phyloP scores from a whole-genome alignment of 1,140 invertebrate species.

The Nephotettix cincticeps region DNA sequence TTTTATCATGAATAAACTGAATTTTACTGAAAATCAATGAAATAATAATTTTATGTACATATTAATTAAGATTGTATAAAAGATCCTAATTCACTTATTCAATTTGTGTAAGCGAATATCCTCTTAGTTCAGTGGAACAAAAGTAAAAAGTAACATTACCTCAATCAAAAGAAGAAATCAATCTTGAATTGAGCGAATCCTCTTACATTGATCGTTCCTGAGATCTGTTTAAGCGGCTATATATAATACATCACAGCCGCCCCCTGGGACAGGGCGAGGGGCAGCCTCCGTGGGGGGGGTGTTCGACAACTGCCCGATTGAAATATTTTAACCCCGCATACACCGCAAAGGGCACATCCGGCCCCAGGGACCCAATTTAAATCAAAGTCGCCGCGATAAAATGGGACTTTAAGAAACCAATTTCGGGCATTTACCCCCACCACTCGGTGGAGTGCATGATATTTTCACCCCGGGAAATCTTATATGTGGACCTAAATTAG shows the following conservation, averaged over 20 bases:
- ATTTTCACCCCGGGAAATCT: conserved; percentile 27
- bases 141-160: too few relatives aligned
- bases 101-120: too few relatives aligned
- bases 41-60: too few relatives aligned
- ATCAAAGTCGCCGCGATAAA: conserved; percentile 24
- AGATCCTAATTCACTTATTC: too few relatives aligned
- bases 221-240: not conserved
- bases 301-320: conserved; percentile 8
- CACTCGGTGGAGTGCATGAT: conserved; percentile 21
- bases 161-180: too few relatives aligned
- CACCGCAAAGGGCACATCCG: not conserved
- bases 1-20: too few relatives aligned
- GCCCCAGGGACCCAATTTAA: conserved; percentile 18
- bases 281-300: not conserved
- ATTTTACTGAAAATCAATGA: too few relatives aligned
- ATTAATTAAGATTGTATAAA: too few relatives aligned
- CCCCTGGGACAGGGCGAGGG: not conserved
- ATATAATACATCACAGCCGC: not conserved
- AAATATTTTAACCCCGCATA: conserved; percentile 21
- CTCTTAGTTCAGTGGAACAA: too few relatives aligned
- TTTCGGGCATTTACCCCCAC: conserved; percentile 8
- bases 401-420: conserved; percentile 27
- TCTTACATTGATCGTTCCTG: too few relatives aligned
- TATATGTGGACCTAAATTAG: conserved; percentile 23
- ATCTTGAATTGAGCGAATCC: too few relatives aligned